These are phyloP conservation scores for Nebria ingens DNA, from an alignment of 1,140 invertebrate species.

Conservation along the genomic window DNA sequence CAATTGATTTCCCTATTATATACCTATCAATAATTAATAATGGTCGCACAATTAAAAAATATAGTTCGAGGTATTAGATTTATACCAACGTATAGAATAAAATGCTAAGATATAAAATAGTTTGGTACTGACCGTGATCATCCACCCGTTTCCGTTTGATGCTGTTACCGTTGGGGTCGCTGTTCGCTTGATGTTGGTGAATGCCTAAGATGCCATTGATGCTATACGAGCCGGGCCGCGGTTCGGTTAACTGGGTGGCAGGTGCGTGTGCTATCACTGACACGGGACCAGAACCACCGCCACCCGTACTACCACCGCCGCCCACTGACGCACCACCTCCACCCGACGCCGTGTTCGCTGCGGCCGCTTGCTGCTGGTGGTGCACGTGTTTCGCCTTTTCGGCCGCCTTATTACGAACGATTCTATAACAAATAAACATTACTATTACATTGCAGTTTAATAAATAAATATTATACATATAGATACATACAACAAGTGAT, in stretches of 20 bases:
- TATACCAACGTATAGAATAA: no score
- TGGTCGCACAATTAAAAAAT: no score
- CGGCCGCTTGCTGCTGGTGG: slow-evolving; percentile 52
- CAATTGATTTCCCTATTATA: no score
- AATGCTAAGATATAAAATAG: no score
- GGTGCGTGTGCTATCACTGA: slow-evolving; percentile 59
- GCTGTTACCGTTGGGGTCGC: slow-evolving; percentile 56
- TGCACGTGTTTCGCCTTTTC: slow-evolving; percentile 90
- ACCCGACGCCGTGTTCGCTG: slow-evolving; percentile 36
- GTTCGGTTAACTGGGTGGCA: slow-evolving; percentile 37
- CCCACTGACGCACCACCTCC: slow-evolving; percentile 21
- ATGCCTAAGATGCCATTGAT: slow-evolving; percentile 94
- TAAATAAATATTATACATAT: not conserved
- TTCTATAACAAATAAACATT: no score
- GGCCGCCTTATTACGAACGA: slow-evolving; percentile 91
- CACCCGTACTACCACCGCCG: slow-evolving; percentile 31
- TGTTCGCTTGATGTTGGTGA: slow-evolving; percentile 44
- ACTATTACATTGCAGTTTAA: no score
- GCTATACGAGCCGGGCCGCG: slow-evolving; percentile 67
- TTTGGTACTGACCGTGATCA: slow-evolving; percentile 50
- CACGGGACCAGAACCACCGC: slow-evolving; percentile 41
- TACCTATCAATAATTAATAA: no score
- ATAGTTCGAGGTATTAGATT: no score
- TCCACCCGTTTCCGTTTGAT: slow-evolving; percentile 63
- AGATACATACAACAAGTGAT: no score